Evolutionary conservation across 2,888 invertebrate species (phyloP), one percentile per base, ranked within the genome.

Genomic region (Xestia ashworthii): DNA sequence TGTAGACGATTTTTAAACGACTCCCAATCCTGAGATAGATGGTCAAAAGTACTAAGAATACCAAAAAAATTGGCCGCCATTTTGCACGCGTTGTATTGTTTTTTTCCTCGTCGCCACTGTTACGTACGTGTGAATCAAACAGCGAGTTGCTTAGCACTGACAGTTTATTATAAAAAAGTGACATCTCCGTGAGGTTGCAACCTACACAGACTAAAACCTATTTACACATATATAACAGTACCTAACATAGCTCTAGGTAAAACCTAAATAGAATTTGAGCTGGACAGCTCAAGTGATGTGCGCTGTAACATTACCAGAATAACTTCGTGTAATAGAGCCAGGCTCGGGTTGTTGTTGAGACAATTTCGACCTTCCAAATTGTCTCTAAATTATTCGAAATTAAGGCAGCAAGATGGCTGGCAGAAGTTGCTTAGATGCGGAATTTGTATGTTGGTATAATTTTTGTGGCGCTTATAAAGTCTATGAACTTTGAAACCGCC

Each of bases 271-370:
- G 60, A 81, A 85, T 81, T 81, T 60, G 55, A 74, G 65, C 67
- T 72, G 74, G 72, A 65, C 74, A 71, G 68, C 76, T 64, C 72
- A 74, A 69, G 79, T 53, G 71, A 58, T 71, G 82, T 81, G 65
- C 74, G 74, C 60, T 71, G 65, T 82, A 71, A 76, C 68, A 74
- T 83, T 83, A 80, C 70, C 71, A 53, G 77, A 85, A 84, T 85
- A 82, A 77, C 76, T 76, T 79, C 38, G 71, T 70, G 58, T 82
- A 85, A 84, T 82, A 71, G 70, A 80, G 74, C 72, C 69, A 73
- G 76, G 38, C 76, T 67, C 41, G 67, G 25, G 53, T 60, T 74
- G 60, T 65, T 73, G 74, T 76, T 73, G 62, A 62, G 83, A 80
- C 73, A 80, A 71, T 81, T 74, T 66, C 50, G 66, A 69, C 77